Evolutionary conservation across 2,888 invertebrate species (phyloP).

Genomic region (Pinctada fucata): DNA sequence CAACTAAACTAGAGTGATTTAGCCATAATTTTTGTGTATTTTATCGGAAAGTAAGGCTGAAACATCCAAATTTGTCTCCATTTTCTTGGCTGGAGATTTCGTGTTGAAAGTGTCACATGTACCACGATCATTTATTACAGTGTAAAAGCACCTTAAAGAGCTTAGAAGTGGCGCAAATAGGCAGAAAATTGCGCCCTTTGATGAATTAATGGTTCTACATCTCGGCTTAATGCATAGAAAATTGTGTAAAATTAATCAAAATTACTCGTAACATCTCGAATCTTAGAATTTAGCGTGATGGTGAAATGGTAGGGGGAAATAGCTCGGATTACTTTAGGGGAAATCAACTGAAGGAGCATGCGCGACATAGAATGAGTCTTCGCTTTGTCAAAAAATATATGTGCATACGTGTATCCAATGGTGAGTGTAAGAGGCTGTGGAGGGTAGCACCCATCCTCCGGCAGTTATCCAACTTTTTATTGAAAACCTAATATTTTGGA

Average conservation of each 20-base stretch:
- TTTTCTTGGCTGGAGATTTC: conserved; percentile 1
- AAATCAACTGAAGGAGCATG: no score
- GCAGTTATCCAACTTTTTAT: no score
- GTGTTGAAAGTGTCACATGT: neutral
- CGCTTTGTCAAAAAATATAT: no score
- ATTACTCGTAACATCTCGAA: conserved; percentile 5
- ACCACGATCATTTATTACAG: neutral
- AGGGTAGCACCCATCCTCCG: no score
- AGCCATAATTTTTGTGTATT: conserved; percentile 27
- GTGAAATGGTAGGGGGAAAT: neutral
- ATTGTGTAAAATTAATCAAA: conserved; percentile 34
- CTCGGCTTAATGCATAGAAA: conserved; percentile 37
- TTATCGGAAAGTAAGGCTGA: conserved; percentile 24
- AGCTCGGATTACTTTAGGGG: no score
- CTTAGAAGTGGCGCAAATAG: conserved; percentile 10
- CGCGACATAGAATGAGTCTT: no score
- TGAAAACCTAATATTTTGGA: no score
- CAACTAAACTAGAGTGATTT: conserved; percentile 13
- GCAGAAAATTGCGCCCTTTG: conserved; percentile 19
- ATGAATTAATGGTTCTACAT: conserved; percentile 38
- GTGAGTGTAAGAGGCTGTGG: no score
- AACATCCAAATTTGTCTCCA: conserved; percentile 15
- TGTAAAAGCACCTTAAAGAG: conserved; percentile 5
- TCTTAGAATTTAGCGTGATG: conserved; percentile 4
- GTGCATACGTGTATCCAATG: no score